Evolutionary conservation across 2,113 vertebrate species (phyloP).

Genomic region (Pterocles gutturalis): DNA sequence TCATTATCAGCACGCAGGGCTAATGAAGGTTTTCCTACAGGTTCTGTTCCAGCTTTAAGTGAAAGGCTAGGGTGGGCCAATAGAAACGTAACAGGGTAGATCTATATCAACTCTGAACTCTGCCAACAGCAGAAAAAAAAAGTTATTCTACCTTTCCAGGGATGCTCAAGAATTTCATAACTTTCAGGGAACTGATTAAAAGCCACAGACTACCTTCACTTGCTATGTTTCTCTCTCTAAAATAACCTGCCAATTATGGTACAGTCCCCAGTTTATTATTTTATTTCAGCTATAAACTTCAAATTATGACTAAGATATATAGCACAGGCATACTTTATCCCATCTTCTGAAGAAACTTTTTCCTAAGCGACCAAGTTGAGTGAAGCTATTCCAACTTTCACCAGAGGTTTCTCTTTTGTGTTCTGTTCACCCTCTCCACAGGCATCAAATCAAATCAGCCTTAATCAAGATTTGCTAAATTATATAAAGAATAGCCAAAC

Average conservation of each 20-base stretch:
- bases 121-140: neutral
- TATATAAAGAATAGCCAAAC: neutral
- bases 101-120: neutral
- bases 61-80: fast-evolving
- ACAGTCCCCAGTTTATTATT: neutral
- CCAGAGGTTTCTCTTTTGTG: neutral
- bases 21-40: neutral
- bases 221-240: neutral
- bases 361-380: neutral
- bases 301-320: neutral
- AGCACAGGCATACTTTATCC: neutral
- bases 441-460: neutral
- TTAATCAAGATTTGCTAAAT: neutral
- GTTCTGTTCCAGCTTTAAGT: neutral
- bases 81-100: neutral
- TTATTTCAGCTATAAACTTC: neutral
- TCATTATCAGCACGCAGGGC: neutral
- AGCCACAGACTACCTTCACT: neutral
- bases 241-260: neutral
- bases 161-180: neutral
- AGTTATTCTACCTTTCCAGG: neutral
- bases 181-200: neutral
- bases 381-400: neutral
- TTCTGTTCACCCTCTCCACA: neutral
- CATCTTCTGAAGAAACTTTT: neutral